phyloP scores from a whole-genome alignment of 2,797 vertebrate species.

The Phyllotis vaccarum region DNA sequence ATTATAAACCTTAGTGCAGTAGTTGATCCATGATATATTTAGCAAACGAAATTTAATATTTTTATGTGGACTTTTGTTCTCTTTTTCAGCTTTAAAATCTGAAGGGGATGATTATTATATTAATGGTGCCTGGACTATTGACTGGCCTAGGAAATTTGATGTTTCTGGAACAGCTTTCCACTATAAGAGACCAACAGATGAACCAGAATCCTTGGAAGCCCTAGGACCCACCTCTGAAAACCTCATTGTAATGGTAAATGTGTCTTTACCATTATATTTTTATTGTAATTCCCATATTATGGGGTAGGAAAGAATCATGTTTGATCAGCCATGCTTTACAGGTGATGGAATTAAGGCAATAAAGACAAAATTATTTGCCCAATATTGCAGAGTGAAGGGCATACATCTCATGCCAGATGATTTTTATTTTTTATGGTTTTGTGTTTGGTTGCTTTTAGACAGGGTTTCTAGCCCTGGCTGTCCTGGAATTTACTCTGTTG shows the following conservation, averaged over 20 bases:
- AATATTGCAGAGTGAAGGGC: conserved; percentile 19
- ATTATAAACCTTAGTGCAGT: conserved; percentile 19
- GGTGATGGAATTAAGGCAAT: conserved; percentile 40
- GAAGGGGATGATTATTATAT: conserved; percentile 98
- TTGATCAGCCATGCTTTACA: conserved; percentile 49
- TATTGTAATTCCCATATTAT: conserved; percentile 33
- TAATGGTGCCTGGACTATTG: conserved; percentile 99
- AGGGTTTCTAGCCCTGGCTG: neutral
- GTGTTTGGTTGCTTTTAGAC: neutral
- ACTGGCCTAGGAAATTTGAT: conserved; percentile 99
- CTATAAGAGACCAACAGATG: conserved; percentile 96
- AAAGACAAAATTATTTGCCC: conserved; percentile 50
- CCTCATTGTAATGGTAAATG: conserved; percentile 97
- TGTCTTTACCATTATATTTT: conserved; percentile 59
- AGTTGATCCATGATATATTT: neutral
- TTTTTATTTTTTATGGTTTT: conserved; percentile 43
- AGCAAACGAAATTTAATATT: conserved; percentile 82
- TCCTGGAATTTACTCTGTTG: neutral
- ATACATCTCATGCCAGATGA: conserved; percentile 11
- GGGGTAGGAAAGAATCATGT: neutral
- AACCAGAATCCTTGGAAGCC: conserved; percentile 96
- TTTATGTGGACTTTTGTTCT: conserved; percentile 83
- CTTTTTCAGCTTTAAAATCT: conserved; percentile 95
- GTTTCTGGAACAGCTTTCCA: conserved; percentile 97
- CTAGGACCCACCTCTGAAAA: conserved; percentile 96